Evolutionary conservation across 2,888 invertebrate genomes (phyloP).

Genomic region (Eupeodes luniger): DNA sequence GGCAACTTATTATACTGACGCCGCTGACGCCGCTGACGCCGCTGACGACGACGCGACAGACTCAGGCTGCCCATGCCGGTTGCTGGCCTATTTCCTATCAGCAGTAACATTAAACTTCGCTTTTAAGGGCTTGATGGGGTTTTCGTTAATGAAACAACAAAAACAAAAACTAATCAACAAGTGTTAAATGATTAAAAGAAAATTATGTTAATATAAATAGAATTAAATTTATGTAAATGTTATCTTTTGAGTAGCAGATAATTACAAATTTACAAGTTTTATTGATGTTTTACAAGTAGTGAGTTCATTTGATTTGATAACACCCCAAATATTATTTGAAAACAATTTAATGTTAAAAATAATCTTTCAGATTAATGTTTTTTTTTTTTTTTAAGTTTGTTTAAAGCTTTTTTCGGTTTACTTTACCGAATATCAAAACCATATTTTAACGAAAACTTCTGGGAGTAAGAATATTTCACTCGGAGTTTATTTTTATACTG

Average conservation of each 20-base stretch:
- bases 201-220: no score
- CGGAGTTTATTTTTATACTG: not conserved
- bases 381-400: not conserved
- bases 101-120: no score
- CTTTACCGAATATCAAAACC: not conserved
- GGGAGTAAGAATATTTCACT: not conserved
- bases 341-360: not conserved
- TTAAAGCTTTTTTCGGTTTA: not conserved
- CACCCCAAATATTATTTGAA: not conserved
- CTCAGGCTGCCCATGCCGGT: no score
- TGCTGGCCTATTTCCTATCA: no score
- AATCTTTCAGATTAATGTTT: constrained; percentile 10
- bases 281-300: constrained; percentile 19
- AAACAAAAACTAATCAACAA: no score
- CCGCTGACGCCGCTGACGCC: no score
- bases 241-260: constrained; percentile 46
- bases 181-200: no score
- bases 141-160: no score
- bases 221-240: no score
- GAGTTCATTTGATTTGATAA: constrained; percentile 1
- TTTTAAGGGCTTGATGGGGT: no score
- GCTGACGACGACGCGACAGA: not conserved
- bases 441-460: not conserved
- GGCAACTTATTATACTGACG: not conserved
- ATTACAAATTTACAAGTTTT: constrained; percentile 48